A percentile compares a stretch with the other conserved stretches of the same genome.
These are phyloP conservation scores for Lycocorax pyrrhopterus DNA, from an alignment of 2,113 vertebrate species.

Conservation along the genomic window DNA sequence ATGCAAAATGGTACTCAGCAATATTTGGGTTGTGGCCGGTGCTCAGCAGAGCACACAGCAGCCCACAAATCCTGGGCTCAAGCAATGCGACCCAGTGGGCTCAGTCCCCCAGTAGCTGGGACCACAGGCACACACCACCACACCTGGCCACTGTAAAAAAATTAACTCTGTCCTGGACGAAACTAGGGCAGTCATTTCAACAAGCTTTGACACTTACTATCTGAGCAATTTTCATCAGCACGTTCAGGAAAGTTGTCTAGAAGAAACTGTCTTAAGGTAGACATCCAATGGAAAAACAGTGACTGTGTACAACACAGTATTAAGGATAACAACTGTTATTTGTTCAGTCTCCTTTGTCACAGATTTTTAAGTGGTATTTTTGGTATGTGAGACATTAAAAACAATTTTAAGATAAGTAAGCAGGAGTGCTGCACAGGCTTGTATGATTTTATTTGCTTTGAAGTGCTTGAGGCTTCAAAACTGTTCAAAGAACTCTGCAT, in stretches of 20 bases:
- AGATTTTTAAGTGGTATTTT: not conserved
- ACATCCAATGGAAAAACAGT: not conserved
- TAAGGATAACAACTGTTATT: not conserved
- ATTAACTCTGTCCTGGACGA: fast-evolving
- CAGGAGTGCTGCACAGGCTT: not conserved
- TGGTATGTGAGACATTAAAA: not conserved
- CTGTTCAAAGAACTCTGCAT: not conserved
- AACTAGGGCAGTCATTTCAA: not conserved
- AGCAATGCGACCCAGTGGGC: constrained; percentile 48
- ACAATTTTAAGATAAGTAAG: not conserved
- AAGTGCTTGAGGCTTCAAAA: not conserved
- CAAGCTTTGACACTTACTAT: not conserved
- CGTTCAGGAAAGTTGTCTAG: not conserved
- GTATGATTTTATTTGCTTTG: not conserved
- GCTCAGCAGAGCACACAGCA: not conserved
- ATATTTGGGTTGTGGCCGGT: fast-evolving
- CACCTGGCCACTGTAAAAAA: not conserved
- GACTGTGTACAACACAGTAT: not conserved
- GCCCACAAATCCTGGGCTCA: constrained; percentile 32
- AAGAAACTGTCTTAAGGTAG: not conserved
- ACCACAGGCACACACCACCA: constrained; percentile 67
- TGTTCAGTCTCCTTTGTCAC: not conserved
- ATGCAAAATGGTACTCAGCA: not conserved
- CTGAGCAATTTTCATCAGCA: not conserved
- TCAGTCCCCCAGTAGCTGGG: constrained; percentile 64